Percentiles rank a stretch among this genome's conserved stretches.
phyloP scores from a whole-genome alignment of 2,888 invertebrate species.

The Trimorus sp. region DNA sequence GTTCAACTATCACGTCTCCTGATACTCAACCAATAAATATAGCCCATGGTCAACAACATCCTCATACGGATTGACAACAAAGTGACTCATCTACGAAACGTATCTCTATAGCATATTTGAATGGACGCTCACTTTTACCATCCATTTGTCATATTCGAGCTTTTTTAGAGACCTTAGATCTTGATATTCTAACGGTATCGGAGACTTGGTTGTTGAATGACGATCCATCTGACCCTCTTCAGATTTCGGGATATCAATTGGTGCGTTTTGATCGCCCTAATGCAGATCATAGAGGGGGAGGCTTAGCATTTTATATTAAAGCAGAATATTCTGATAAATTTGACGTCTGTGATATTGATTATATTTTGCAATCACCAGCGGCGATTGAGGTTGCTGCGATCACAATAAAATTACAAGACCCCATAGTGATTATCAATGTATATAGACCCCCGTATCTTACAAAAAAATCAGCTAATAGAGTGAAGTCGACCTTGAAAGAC shows the following conservation, averaged over 20 bases:
- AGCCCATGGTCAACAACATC: background rate
- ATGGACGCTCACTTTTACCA: background rate
- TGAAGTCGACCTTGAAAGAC: background rate
- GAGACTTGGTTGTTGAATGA: constrained; percentile 8
- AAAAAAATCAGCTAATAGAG: background rate
- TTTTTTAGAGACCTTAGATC: background rate
- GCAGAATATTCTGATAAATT: background rate
- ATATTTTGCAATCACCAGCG: background rate
- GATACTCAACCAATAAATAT: too few relatives aligned
- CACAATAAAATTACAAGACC: background rate
- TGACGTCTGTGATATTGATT: background rate
- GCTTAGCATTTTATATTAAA: background rate
- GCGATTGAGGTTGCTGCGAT: background rate
- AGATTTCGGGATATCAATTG: background rate
- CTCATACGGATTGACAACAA: background rate
- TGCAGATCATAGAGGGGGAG: background rate
- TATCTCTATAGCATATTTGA: background rate
- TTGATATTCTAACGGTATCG: background rate
- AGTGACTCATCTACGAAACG: background rate
- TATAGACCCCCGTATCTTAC: constrained; percentile 4
- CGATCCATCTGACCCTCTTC: background rate
- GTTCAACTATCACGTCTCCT: too few relatives aligned
- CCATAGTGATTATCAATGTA: background rate
- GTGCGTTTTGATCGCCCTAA: background rate
- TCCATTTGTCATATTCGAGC: background rate